Evolutionary conservation across 1,140 invertebrate genomes (phyloP), one percentile per base, ranked within the genome.

Genomic region (Sipha flava): DNA sequence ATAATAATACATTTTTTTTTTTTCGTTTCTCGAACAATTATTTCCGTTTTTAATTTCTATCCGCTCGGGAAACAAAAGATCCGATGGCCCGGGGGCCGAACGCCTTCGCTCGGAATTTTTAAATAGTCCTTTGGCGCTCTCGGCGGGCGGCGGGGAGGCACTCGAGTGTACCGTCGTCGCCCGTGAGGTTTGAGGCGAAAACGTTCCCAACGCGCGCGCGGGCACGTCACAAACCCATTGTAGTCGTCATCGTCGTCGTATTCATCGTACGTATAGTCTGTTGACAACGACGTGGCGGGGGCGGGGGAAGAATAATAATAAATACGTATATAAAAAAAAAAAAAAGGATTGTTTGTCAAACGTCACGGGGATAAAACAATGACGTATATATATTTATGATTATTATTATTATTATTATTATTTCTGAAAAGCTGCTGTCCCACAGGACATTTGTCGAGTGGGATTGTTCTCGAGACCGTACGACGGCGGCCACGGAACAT

Each of bases 311-410:
- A 10, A 40, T 37, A 43, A 68, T 68, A 40, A 57, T 57, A 49
- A 49, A 49, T 49, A 49, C 5, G 5, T n/a, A 10, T 40, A n/a
- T n/a, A n/a, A 43, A 21, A 21, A 54, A 66, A 43, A 66, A 66
- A 66, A 59, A 70, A 70, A 70, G 66, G 66, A 70, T 70, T 70
- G 66, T 70, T 70, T 70, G 66, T 45, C 66, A 70, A 70, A 70
- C 66, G 66, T 70, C 66, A 70, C 66, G 66, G 40, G 66, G 43
- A 70, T 70, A 70, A 70, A 70, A 70, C 66, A 70, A 70, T 70
- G 66, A 70, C 43, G 66, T 18, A 47, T 47, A 47, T 70, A 70
- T 70, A 70, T 45, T 40, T 66, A 43, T 66, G 34, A 40, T 62
- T 62, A 62, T 62, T 34, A 57, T 57, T 57, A 26, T 54, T 23